A percentile compares a stretch with the other conserved stretches of the same genome.
Conservation (phyloP, 2,797 vertebrate species). For the Propithecus deckenii region DNA sequence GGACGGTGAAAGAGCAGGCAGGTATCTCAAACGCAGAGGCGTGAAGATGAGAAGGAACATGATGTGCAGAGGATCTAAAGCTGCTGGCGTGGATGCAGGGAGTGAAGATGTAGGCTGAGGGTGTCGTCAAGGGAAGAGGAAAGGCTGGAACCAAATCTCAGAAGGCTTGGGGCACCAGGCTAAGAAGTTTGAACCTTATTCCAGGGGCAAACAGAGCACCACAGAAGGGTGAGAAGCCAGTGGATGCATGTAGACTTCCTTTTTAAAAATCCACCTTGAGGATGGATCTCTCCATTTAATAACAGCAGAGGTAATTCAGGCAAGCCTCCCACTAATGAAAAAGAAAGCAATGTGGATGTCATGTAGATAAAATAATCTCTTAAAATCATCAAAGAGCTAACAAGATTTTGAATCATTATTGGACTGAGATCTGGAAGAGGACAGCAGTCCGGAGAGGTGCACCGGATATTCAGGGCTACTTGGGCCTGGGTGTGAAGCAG, state of each 20-base stretch:
- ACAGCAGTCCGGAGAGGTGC: not conserved
- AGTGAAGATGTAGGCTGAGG: not conserved
- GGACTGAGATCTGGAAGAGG: not conserved
- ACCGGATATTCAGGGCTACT: not conserved
- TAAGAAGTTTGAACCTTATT: not conserved
- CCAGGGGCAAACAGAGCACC: not conserved
- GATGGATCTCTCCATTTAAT: not conserved
- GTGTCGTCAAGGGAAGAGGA: not conserved
- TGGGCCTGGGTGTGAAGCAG: not conserved
- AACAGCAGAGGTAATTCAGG: not conserved
- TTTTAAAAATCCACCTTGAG: not conserved
- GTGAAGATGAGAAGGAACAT: not conserved
- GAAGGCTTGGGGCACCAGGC: not conserved
- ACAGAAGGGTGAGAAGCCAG: not conserved
- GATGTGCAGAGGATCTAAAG: not conserved
- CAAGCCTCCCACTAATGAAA: not conserved
- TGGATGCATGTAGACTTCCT: not conserved
- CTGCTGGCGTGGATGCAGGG: not conserved
- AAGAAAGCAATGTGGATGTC: not conserved
- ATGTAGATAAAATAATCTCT: not conserved
- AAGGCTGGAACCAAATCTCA: not conserved
- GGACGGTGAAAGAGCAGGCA: not conserved
- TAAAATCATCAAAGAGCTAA: not conserved
- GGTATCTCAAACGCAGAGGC: not conserved
- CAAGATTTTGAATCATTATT: not conserved